A percentile compares a stretch with the other conserved stretches of the same genome.
Conservation (phyloP, 2,797 vertebrate species). For the Nasua narica region DNA sequence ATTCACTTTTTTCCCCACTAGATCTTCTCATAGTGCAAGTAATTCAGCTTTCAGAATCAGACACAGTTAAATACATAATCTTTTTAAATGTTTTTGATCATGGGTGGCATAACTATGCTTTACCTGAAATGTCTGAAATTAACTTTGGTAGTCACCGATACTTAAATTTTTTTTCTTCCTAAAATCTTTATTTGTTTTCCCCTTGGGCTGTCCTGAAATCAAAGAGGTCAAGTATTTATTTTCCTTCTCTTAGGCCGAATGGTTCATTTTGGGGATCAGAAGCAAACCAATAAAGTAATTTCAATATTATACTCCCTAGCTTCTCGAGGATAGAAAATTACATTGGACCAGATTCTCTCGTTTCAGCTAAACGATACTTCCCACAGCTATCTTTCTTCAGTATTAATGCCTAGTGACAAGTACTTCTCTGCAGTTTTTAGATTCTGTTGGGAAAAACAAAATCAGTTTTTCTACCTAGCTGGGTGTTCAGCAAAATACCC, state of each 20-base stretch:
- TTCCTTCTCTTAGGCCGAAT: neutral
- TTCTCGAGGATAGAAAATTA: neutral
- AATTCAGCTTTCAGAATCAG: neutral
- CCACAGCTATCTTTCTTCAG: neutral
- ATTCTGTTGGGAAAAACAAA: neutral
- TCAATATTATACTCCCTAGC: neutral
- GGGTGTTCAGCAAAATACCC: neutral
- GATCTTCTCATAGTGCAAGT: neutral
- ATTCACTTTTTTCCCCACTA: neutral
- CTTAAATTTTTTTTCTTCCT: neutral
- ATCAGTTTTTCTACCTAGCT: neutral
- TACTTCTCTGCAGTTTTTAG: neutral
- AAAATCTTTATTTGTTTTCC: neutral
- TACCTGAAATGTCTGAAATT: neutral
- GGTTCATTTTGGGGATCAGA: neutral
- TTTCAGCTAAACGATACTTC: neutral
- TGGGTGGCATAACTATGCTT: neutral
- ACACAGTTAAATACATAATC: neutral
- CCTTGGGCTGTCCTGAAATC: neutral
- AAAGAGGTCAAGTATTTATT: neutral
- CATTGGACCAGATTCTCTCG: neutral
- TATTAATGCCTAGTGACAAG: neutral
- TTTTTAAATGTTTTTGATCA: neutral
- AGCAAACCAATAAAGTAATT: neutral
- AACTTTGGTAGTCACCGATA: neutral